Evolutionary conservation across 37 sponge, comb jelly and placozoan species (phyloP).

Genomic region (Diacarnus erythraeanus): DNA sequence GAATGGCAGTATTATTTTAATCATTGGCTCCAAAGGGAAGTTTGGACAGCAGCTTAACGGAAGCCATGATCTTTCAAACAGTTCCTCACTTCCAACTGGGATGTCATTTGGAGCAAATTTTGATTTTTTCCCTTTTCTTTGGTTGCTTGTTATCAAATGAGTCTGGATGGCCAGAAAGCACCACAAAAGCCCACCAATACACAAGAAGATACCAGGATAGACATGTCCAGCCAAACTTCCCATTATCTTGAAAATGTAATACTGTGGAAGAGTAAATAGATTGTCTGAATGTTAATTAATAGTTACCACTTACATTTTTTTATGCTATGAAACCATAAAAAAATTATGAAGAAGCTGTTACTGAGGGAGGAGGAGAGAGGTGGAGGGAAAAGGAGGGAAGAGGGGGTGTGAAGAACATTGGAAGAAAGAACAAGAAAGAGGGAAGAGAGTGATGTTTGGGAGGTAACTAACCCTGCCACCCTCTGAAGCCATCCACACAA

Average conservation of each 20-base stretch:
- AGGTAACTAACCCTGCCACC: no score
- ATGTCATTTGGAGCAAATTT: neutral
- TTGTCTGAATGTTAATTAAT: no score
- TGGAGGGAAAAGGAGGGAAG: no score
- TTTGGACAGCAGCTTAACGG: conserved; percentile 35
- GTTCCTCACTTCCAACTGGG: neutral
- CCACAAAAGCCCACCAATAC: conserved; percentile 46
- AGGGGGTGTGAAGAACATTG: no score
- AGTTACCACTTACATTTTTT: no score
- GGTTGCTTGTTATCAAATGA: neutral
- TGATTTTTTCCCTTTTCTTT: neutral
- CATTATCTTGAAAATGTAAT: conserved; percentile 32
- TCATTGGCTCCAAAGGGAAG: conserved; percentile 44
- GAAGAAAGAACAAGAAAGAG: no score
- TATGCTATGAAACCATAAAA: no score
- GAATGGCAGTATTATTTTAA: conserved; percentile 41
- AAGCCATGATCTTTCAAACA: conserved; percentile 43
- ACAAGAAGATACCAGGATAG: conserved; percentile 53
- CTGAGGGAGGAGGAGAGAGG: no score
- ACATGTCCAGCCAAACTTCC: conserved; percentile 62
- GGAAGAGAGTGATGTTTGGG: no score
- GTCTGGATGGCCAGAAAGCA: conserved; percentile 5
- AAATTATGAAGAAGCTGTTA: no score
- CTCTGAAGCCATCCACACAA: no score
- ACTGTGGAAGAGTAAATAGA: no score